Conservation (phyloP, 2,797 vertebrate species). For the Momotus momota region DNA sequence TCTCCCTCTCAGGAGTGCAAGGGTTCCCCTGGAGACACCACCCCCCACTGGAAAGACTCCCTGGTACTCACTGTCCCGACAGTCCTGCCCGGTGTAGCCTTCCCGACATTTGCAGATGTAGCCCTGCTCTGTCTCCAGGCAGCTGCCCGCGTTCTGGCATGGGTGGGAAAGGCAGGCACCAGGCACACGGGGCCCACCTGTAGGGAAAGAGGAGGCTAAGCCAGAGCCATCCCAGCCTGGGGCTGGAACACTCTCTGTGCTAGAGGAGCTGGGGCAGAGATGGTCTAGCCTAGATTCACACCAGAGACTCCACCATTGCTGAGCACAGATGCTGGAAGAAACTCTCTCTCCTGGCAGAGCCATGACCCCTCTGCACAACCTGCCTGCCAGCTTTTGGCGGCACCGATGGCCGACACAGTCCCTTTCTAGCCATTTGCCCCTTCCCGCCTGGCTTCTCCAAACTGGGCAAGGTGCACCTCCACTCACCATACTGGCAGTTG, state of each 20-base stretch:
- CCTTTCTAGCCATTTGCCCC: neutral
- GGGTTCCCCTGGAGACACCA: neutral
- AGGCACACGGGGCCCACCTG: conserved; percentile 44
- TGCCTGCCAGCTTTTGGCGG: neutral
- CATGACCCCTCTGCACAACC: accelerated
- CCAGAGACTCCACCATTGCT: accelerated
- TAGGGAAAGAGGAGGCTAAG: neutral
- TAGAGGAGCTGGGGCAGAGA: accelerated
- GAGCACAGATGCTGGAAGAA: neutral
- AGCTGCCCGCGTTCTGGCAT: conserved; percentile 79
- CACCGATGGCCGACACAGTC: neutral
- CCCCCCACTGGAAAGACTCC: neutral
- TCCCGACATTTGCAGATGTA: conserved; percentile 78
- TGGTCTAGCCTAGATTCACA: neutral
- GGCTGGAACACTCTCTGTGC: neutral
- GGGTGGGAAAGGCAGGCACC: conserved; percentile 75
- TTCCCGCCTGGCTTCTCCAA: neutral
- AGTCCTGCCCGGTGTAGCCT: conserved; percentile 75
- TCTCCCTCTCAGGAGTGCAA: neutral
- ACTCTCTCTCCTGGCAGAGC: neutral
- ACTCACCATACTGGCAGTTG: conserved; percentile 84
- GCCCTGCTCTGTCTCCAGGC: conserved; percentile 74
- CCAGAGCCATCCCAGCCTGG: neutral
- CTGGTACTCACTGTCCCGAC: conserved; percentile 73
- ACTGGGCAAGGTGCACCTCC: accelerated